Evolutionary conservation across 1,140 invertebrate species (phyloP), one percentile per base, ranked within the genome.

Genomic region (Aphelenchoides fujianensis): DNA sequence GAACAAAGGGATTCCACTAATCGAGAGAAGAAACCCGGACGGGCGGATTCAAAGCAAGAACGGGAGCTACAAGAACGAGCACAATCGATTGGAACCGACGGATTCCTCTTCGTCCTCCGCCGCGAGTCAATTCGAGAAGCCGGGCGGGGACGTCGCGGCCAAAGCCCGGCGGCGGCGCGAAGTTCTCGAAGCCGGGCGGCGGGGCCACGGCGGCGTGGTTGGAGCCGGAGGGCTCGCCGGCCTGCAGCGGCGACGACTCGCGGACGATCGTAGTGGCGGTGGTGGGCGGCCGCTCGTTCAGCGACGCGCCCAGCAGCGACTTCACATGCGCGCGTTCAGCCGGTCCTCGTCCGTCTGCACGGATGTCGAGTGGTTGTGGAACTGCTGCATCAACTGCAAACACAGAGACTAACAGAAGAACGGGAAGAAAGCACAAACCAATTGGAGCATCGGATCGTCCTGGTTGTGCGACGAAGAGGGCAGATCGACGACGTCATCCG

Each of bases 181-280:
- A 61, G 2, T 61, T 61, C 36, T n/a, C 59, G 31, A 61, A 61
- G 16, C 59, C 59, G 27, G 59, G 59, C 28, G 59, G 59, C 36
- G 59, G 59, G 1, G 27, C 30, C n/a, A 61, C 59, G n/a, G n/a
- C n/a, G 19, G n/a, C n/a, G 31, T n/a, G 31, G n/a, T n/a, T 31
- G 27, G 59, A 61, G n/a, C 59, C 59, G 16, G 2, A 1, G 31
- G 19, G n/a, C n/a, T n/a, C 30, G 16, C 27, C 2, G n/a, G 16
- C 31, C 27, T 31, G 19, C 31, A 1, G 16, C 31, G 2, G 2
- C n/a, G 2, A 16, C n/a, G 16, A 34, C 36, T 61, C 59, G n/a
- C 59, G 2, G 31, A 19, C 16, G n/a, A 19, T 61, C n/a, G 31
- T 2, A n/a, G n/a, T n/a, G n/a, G n/a, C n/a, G n/a, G n/a, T n/a